Base-by-base conservation (phyloP, 1,140 invertebrate species). In the Lepidurus arcticus region DNA sequence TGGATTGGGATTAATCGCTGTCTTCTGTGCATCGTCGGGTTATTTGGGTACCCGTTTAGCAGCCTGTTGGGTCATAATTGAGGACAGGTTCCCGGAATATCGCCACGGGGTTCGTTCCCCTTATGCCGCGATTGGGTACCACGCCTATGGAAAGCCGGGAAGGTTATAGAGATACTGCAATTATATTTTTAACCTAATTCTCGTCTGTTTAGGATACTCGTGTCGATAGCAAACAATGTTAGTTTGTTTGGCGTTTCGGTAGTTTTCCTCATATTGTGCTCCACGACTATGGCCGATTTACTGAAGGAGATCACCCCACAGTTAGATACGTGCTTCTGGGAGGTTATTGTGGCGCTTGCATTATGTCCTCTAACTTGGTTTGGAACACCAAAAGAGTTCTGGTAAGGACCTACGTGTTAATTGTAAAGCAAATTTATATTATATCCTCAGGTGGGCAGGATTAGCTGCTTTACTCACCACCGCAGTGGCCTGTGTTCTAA, bases 321-420 rank as follows among this genome's bases (percentile, higher is more conserved):
- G 3, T 75, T 88, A 10, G 85, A 86, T 42, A 86, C 89, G 80
- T 93, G 91, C 82, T 83, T 86, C 44, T 90, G 90, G 86, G 88
- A 91, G 80, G 82, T 92, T 2, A 85, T 92, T 1, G 88, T 93
- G 13, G 89, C 88, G 0, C 83, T 85, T 1, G 81, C 87, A 0
- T 85, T 93, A 75, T 88, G 88, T 8, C 91, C 91, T 0, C 82
- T 90, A 0, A 88, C 90, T 80, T 91, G 91, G 86, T 86, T 92
- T 1, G 91, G 90, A 44, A 89, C 90, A 7, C 92, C 92, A 2
- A 91, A 90, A 82, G 90, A 92, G 81, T 92, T 92, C 83, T 88
- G 89, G 91, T 91, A 85, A 86, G 85, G 85, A 84, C 82, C 77
- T 4, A 34, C 34, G 34, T 34, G 34, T 34, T 34, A 34, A 4